Evolutionary conservation across 1,140 invertebrate species (phyloP).

Genomic region (Palaemon carinicauda): DNA sequence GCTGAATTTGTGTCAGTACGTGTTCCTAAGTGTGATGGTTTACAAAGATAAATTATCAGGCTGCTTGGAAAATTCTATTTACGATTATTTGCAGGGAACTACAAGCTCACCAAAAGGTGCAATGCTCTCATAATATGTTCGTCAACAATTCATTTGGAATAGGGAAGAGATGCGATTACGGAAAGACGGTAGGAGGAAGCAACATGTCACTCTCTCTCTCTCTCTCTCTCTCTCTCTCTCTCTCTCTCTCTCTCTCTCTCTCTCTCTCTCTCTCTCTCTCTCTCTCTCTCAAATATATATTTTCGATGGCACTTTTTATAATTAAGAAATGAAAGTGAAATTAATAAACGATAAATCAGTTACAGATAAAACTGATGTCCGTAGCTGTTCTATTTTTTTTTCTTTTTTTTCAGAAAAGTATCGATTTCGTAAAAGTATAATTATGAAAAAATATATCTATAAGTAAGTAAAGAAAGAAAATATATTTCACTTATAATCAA

Average conservation of each 20-base stretch:
- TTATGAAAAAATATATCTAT: not conserved
- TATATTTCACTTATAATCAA: no score
- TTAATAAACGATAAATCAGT: no score
- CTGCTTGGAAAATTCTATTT: not conserved
- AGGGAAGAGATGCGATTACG: constrained; percentile 3
- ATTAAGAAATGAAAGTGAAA: no score
- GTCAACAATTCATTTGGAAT: constrained; percentile 32
- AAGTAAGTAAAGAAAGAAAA: no score
- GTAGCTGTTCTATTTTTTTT: no score
- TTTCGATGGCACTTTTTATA: no score
- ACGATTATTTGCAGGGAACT: constrained; percentile 31
- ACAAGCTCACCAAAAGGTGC: constrained; percentile 37
- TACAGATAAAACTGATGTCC: no score
- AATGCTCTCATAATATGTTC: constrained; percentile 33
- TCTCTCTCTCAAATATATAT: no score
- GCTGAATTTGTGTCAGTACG: no score
- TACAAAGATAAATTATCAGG: not conserved
- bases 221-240: not conserved
- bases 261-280: not conserved
- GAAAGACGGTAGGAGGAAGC: constrained; percentile 13
- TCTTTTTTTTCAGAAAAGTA: no score
- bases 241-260: not conserved
- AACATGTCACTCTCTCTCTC: not conserved
- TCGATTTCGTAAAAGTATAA: no score
- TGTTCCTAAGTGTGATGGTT: not conserved